Percentiles rank a stretch among this genome's conserved stretches.
phyloP scores from a whole-genome alignment of 1,140 invertebrate genomes.

The Drosophila micromelanica region DNA sequence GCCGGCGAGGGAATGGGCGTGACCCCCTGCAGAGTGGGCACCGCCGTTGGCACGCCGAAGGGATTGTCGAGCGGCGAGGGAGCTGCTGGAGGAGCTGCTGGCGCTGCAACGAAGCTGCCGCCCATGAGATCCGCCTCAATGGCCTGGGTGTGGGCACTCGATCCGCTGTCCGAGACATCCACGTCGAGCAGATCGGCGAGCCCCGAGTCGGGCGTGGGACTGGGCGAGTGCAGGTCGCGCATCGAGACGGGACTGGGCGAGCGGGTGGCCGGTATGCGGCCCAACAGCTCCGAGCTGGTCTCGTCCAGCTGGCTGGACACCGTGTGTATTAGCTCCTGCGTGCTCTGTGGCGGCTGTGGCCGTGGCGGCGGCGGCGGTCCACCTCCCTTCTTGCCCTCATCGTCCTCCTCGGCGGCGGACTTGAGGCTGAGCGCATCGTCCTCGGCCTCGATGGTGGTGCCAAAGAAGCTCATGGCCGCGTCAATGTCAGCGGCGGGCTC shows the following conservation, averaged over 20 bases:
- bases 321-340: conserved; percentile 93
- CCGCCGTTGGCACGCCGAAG: conserved; percentile 71
- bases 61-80: conserved; percentile 73
- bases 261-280: conserved; percentile 91
- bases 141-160: conserved; percentile 61
- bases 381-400: conserved; percentile 70
- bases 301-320: conserved; percentile 95
- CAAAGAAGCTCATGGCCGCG: conserved; percentile 74
- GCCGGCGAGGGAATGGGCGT: conserved; percentile 59
- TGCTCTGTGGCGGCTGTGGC: conserved; percentile 88
- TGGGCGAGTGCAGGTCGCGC: conserved; percentile 91
- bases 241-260: conserved; percentile 93
- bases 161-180: conserved; percentile 69
- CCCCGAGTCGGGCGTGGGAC: conserved; percentile 90
- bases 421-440: conserved; percentile 77
- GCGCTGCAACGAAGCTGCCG: conserved; percentile 6
- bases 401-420: conserved; percentile 74
- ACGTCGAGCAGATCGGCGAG: conserved; percentile 88
- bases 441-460: conserved; percentile 74
- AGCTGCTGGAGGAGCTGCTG: background rate
- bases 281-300: conserved; percentile 92
- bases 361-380: conserved; percentile 85
- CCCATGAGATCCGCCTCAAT: conserved; percentile 66
- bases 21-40: conserved; percentile 68
- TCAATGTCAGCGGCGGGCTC: conserved; percentile 65